Base-by-base conservation (phyloP, 2,888 invertebrate species). In the Callimorpha dominula region DNA sequence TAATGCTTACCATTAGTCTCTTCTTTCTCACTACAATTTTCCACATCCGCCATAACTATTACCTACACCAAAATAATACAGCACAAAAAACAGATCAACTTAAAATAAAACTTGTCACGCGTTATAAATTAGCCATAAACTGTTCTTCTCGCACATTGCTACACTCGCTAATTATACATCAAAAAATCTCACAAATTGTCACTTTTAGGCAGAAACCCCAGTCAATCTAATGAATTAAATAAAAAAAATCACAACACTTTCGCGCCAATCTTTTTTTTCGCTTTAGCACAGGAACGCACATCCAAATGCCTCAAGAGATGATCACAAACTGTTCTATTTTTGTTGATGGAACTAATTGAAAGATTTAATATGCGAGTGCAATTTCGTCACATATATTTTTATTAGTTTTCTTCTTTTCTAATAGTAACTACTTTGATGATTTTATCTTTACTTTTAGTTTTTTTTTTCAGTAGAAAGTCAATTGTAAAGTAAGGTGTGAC, bases 281-380 rank as follows among this genome's bases (percentile, higher is more conserved):
- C 77, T 82, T 85, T 84, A 85, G 84, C 85, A 85, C 85, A 83
- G 43, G 46, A 31, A 68, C 85, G 81, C 84, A 87, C 93, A 92
- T 91, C 92, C 81, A 81, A 80, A 78, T 88, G 84, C 87, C 86
- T 76, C 88, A 88, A 82, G 85, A 81, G 89, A 86, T 88, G 86
- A 86, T 87, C 88, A 86, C 90, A 89, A 86, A 94, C 94, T 95
- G 91, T 87, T 93, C 94, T 94, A 94, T 94, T 94, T 94, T 89
- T 86, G 89, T 86, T 83, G 78, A 81, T 85, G 81, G 83, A 82
- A 85, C 81, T 89, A 91, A 90, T 87, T 85, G 89, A 91, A 90
- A 91, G 84, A 76, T 77, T 80, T 80, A 77, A 64, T 60, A 73
- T 42, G 71, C 71, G 65, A 72, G 68, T 76, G 57, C 73, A 78